Evolutionary conservation across 2,888 invertebrate genomes (phyloP).

Genomic region (Tetrapedia diversipes): DNA sequence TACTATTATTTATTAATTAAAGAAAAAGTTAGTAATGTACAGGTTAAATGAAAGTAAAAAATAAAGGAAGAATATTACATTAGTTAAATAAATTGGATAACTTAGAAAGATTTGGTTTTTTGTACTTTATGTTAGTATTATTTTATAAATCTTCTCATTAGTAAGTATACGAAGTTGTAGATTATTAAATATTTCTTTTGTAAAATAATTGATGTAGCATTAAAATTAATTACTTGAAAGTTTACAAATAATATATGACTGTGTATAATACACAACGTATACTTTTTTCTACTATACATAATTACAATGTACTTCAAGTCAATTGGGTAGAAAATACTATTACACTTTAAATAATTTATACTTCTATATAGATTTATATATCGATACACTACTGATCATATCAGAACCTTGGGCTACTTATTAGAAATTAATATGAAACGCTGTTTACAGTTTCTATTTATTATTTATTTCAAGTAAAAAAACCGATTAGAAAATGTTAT

Average conservation of each 20-base stretch:
- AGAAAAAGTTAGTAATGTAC: background rate
- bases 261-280: background rate
- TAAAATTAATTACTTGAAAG: conserved; percentile 2
- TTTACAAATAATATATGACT: background rate
- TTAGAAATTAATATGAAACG: conserved; percentile 32
- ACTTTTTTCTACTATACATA: background rate
- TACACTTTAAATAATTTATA: conserved; percentile 27
- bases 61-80: too few species aligned
- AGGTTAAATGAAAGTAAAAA: background rate
- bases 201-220: background rate
- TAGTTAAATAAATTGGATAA: background rate
- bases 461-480: background rate
- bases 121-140: background rate
- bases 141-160: background rate
- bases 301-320: conserved; percentile 4
- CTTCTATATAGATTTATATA: conserved; percentile 8
- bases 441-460: background rate
- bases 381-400: conserved; percentile 52
- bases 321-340: conserved; percentile 48
- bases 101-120: background rate
- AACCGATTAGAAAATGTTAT: background rate
- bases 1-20: background rate
- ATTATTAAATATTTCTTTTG: background rate
- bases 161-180: background rate
- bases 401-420: conserved; percentile 64